Conservation (phyloP, 2,888 invertebrate genomes). For the Chrysolina haemoptera region DNA sequence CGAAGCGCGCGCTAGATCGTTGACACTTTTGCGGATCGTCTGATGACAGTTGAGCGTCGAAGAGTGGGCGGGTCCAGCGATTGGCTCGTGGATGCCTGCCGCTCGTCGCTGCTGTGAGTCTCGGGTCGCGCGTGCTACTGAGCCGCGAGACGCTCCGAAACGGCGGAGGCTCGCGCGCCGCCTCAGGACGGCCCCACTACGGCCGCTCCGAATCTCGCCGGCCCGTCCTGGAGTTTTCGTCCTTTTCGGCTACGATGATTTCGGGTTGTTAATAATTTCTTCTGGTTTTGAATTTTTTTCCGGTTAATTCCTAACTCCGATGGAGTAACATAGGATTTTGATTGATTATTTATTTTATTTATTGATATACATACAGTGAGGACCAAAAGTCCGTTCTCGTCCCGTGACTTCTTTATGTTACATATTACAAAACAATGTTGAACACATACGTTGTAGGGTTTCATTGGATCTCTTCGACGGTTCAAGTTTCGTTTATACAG, state of each 20-base stretch:
- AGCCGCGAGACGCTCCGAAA: conserved; percentile 57
- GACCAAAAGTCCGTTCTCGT: no score
- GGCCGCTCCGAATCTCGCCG: conserved; percentile 47
- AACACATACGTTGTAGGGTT: no score
- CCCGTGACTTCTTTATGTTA: no score
- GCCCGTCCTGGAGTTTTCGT: conserved; percentile 48
- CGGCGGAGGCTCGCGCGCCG: conserved; percentile 60
- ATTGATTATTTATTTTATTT: not conserved
- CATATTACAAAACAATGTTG: no score
- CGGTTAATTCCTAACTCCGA: conserved; percentile 1
- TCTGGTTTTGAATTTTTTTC: conserved; percentile 30
- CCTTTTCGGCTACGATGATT: conserved; percentile 44
- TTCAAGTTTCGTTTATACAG: no score
- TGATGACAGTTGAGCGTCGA: conserved; percentile 33
- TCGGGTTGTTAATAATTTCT: conserved; percentile 41
- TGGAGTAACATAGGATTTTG: not conserved
- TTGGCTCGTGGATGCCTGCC: conserved; percentile 39
- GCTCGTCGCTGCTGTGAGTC: conserved; percentile 49
- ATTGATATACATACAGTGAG: not conserved
- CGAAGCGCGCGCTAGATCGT: conserved; percentile 26
- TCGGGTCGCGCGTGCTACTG: conserved; percentile 64
- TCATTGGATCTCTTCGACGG: no score
- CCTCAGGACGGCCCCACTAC: conserved; percentile 58
- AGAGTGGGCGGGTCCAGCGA: conserved; percentile 61
- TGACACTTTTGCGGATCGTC: conserved; percentile 32